Evolutionary conservation across 1,140 invertebrate species (phyloP).

Genomic region (Ditylenchus dipsaci): DNA sequence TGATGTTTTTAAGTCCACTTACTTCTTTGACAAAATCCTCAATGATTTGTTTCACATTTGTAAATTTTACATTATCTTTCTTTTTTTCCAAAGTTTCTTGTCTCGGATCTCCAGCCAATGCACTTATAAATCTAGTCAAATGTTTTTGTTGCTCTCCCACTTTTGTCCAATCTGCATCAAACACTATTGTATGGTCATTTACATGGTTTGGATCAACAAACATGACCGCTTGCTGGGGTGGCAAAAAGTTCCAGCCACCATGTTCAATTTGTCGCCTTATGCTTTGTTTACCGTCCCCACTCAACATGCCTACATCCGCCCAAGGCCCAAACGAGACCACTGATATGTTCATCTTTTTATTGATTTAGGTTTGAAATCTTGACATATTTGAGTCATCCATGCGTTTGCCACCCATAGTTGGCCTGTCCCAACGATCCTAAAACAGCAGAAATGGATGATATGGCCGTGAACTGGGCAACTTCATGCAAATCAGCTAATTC

Average conservation of each 20-base stretch:
- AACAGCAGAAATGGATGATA: conserved; percentile 35
- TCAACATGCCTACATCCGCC: conserved; percentile 27
- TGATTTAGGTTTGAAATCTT: neutral
- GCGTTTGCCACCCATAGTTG: conserved; percentile 31
- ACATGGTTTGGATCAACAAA: neutral
- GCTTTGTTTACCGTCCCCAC: conserved; percentile 10
- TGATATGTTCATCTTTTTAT: neutral
- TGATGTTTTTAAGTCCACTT: conserved; percentile 7
- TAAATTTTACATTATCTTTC: neutral
- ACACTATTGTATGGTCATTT: conserved; percentile 10
- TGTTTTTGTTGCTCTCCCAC: conserved; percentile 7
- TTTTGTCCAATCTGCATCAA: conserved; percentile 3
- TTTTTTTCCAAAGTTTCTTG: neutral
- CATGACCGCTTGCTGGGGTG: neutral
- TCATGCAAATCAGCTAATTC: conserved; percentile 3
- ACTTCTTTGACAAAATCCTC: conserved; percentile 7
- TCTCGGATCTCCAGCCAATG: neutral
- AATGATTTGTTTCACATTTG: neutral
- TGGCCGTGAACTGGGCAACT: conserved; percentile 15
- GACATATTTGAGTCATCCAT: conserved; percentile 19
- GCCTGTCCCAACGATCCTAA: conserved; percentile 27
- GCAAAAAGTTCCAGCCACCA: conserved; percentile 4
- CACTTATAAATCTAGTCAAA: conserved; percentile 3
- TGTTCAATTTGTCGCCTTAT: conserved; percentile 29
- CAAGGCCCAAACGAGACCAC: conserved; percentile 13